These are phyloP conservation scores for Drosophila tristis DNA, from an alignment of 1,140 invertebrate genomes.

Conservation along the genomic window DNA sequence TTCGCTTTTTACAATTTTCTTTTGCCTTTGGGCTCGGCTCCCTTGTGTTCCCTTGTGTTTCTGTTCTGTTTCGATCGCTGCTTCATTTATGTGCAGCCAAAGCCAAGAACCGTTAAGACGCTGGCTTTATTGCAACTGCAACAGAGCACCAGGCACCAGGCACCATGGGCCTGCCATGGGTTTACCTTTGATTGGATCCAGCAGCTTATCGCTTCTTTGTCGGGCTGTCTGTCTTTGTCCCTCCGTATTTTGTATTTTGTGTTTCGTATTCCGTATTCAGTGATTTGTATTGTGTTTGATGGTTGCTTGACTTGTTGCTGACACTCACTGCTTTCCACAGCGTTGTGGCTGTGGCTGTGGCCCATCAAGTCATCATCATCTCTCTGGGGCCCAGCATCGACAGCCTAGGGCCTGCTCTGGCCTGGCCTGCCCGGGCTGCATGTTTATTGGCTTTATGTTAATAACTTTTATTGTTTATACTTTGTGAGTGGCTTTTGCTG, in stretches of 20 bases:
- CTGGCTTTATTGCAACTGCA: conserved; percentile 46
- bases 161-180: background rate
- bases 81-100: background rate
- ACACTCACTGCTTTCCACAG: conserved; percentile 40
- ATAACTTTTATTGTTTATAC: conserved; percentile 75
- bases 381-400: conserved; percentile 32
- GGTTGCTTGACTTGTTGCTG: conserved; percentile 36
- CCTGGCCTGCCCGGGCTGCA: conserved; percentile 33
- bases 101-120: conserved; percentile 62
- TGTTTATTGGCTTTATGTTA: conserved; percentile 74
- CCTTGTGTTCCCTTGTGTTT: conserved; percentile 2
- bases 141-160: too few relatives aligned
- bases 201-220: conserved; percentile 58
- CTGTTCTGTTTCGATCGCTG: conserved; percentile 3
- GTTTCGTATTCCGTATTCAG: background rate
- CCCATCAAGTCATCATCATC: conserved; percentile 40
- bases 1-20: conserved; percentile 31
- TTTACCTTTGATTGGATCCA: conserved; percentile 35
- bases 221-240: conserved; percentile 2
- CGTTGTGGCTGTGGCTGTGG: conserved; percentile 13
- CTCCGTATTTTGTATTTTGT: too few relatives aligned
- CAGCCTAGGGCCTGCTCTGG: conserved; percentile 6
- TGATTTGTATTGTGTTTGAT: conserved; percentile 39
- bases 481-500: conserved; percentile 51
- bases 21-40: conserved; percentile 8